Conservation (phyloP, 1,140 invertebrate species). For the Lutraria rhynchaena region DNA sequence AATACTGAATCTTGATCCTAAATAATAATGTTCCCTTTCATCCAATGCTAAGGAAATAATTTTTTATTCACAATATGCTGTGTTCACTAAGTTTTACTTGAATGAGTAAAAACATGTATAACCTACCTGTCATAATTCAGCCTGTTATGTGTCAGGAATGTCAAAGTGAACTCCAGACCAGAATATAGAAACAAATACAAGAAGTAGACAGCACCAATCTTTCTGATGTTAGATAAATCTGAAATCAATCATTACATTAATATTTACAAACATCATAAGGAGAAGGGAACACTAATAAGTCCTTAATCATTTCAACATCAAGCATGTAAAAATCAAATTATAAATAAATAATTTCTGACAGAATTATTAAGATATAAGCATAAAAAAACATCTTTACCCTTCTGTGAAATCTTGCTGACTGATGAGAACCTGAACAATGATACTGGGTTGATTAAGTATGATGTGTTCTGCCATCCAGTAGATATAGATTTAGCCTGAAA, state of each 20-base stretch:
- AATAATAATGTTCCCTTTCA: too few relatives aligned
- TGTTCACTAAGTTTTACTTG: too few relatives aligned
- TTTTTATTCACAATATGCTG: too few relatives aligned
- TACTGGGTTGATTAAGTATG: conserved; percentile 88
- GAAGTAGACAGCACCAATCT: conserved; percentile 94
- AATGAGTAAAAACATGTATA: too few relatives aligned
- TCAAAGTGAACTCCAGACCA: conserved; percentile 98
- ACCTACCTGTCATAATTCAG: conserved; percentile 90
- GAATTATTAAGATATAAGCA: too few relatives aligned
- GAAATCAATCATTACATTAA: conserved; percentile 63
- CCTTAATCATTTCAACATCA: too few relatives aligned
- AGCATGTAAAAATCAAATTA: too few relatives aligned
- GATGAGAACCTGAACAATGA: conserved; percentile 86
- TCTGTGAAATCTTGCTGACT: conserved; percentile 78
- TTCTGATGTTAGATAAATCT: conserved; percentile 87
- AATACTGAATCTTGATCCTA: too few relatives aligned
- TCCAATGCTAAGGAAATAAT: too few relatives aligned
- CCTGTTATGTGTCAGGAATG: conserved; percentile 96
- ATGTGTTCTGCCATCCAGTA: conserved; percentile 87
- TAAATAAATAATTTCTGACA: too few relatives aligned
- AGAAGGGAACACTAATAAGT: too few relatives aligned
- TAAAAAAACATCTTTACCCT: too few relatives aligned
- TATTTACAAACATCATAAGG: neutral
- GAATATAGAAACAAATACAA: conserved; percentile 98
- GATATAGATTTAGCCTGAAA: conserved; percentile 87